Base-by-base conservation (phyloP, 2,888 invertebrate genomes). In the Papilio gigon region DNA sequence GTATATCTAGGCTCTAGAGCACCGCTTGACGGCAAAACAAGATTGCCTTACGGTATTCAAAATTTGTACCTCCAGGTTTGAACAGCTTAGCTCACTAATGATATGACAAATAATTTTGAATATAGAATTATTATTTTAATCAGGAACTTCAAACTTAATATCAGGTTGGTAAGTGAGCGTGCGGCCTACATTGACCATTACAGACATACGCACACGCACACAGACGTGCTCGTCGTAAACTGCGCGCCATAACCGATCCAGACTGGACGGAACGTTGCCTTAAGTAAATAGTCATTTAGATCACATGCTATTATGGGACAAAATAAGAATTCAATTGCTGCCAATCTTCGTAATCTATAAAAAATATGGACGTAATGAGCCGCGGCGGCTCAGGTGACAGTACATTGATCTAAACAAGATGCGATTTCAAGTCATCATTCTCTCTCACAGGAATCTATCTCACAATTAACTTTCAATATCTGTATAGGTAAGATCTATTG, bases 251-350 rank as follows among this genome's bases (percentile, higher is more conserved):
- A 67, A 30, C 50, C 61, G 67, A 67, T 67, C 61, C 67, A 40
- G 67, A 67, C 56, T 40, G 30, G 67, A 56, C 62, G 67, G 62
- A 67, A 67, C 67, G 62, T 62, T 62, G 62, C 67, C 62, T 42
- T 62, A 56, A 62, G 56, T 56, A 56, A 62, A 62, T 30, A 62
- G 53, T 25, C 30, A 67, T 67, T 67, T 67, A 42, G 67, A 62
- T 22, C 67, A 56, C 61, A 30, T 56, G 42, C 62, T 56, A 33
- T 67, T 62, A 67, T 65, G 25, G 58, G 22, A 40, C 44, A n/a
- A 30, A 12, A 65, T 65, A 58, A 58, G 58, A 58, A 65, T 44
- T 59, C 30, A 47, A 50, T n/a, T 8, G 53, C 25, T 20, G 63
- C 27, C 22, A 35, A 62, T 33, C 44, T 44, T 59, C 59, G 53